Conservation (phyloP, 2,113 vertebrate species). For the Chloebia gouldiae region DNA sequence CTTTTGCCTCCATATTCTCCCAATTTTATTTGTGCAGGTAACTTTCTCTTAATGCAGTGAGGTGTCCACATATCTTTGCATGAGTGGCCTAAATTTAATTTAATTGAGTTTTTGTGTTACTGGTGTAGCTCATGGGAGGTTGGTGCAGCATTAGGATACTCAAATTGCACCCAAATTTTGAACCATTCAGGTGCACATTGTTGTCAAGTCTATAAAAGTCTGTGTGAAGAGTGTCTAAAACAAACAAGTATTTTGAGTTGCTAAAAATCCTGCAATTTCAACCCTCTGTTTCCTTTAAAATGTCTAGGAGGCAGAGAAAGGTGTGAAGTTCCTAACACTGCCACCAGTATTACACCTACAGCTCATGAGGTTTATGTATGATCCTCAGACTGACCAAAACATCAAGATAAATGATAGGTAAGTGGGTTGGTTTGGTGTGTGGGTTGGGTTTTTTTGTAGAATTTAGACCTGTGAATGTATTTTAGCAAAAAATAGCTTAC, state of each 20-base stretch:
- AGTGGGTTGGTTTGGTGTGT: not conserved
- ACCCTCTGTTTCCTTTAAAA: not conserved
- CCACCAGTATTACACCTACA: slow-evolving; percentile 97
- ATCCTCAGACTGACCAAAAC: slow-evolving; percentile 99
- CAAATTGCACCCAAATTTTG: not conserved
- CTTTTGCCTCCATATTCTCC: not conserved
- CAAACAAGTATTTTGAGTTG: not conserved
- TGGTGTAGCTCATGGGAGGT: not conserved
- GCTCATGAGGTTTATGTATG: slow-evolving; percentile 99
- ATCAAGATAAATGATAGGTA: slow-evolving; percentile 99
- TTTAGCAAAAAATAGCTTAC: not conserved
- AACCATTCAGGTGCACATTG: not conserved
- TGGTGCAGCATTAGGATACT: not conserved
- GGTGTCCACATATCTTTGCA: not conserved
- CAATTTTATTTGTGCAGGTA: not conserved
- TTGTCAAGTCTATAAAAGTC: not conserved
- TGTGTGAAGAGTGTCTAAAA: not conserved
- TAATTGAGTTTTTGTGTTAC: not conserved
- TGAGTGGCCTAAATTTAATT: not conserved
- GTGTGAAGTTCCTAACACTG: slow-evolving; percentile 96
- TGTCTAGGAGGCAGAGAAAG: slow-evolving; percentile 94
- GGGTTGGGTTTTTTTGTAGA: not conserved
- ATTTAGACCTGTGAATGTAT: not conserved
- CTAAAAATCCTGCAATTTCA: not conserved
- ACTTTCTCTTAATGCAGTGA: not conserved